phyloP scores from a whole-genome alignment of 2,888 invertebrate species.

The Zelleria hepariella region DNA sequence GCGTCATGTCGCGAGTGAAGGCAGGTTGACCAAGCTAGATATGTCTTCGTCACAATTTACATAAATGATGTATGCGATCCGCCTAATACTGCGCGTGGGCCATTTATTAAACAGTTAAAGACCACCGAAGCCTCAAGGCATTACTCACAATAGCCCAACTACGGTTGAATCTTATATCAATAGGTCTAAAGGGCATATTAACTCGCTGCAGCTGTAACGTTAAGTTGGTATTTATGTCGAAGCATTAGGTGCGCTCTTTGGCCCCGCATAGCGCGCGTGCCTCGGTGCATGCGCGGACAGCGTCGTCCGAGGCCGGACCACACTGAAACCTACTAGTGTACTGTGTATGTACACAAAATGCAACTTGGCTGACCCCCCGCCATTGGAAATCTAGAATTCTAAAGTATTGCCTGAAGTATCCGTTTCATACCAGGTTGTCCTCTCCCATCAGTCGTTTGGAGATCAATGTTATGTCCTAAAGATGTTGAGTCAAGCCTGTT shows the following conservation, averaged over 20 bases:
- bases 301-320: constrained; percentile 44
- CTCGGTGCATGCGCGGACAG: constrained; percentile 51
- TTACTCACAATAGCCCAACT: background rate
- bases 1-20: constrained; percentile 58
- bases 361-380: background rate
- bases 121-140: background rate
- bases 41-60: constrained; percentile 73
- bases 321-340: constrained; percentile 43
- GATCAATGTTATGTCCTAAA: no score
- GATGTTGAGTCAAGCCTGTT: no score
- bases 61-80: constrained; percentile 70
- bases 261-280: constrained; percentile 64
- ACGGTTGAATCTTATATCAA: background rate
- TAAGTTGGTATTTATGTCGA: constrained; percentile 13
- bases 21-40: constrained; percentile 49
- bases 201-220: background rate
- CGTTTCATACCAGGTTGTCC: no score
- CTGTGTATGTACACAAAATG: no score
- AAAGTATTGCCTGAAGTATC: no score
- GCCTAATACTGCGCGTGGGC: constrained; percentile 63
- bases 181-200: background rate
- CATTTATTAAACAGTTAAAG: constrained; percentile 58
- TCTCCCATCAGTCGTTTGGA: no score
- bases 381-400: no score
- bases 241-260: constrained; percentile 38